Evolutionary conservation across 64 coral and sea anemone species (phyloP).

Genomic region (Pachyseris speciosa): DNA sequence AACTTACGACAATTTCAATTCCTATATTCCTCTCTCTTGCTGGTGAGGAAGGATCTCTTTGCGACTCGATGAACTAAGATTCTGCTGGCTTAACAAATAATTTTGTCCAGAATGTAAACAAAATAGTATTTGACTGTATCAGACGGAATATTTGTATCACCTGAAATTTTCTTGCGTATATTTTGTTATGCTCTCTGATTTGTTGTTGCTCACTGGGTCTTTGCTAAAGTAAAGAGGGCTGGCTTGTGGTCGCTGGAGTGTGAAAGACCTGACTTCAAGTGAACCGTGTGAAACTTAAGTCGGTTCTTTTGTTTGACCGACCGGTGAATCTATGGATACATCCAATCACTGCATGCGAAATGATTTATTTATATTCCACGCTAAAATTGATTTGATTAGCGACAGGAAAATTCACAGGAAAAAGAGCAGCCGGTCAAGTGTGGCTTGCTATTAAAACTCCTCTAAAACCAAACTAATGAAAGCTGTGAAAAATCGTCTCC

Average conservation of each 20-base stretch:
- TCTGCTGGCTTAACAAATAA: too few species aligned
- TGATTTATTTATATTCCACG: slow-evolving; percentile 48
- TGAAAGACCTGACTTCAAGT: background rate
- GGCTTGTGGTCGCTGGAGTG: background rate
- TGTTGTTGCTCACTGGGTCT: background rate
- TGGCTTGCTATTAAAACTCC: background rate
- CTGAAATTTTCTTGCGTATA: too few species aligned
- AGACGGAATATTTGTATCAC: too few species aligned
- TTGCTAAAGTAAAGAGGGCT: background rate
- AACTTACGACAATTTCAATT: too few species aligned
- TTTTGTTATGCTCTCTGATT: background rate
- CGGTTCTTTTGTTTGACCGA: slow-evolving; percentile 12
- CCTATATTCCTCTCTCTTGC: too few species aligned
- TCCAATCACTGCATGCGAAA: slow-evolving; percentile 20
- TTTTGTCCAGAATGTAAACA: background rate
- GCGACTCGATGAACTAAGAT: too few species aligned
- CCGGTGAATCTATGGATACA: background rate
- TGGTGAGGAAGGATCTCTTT: too few species aligned
- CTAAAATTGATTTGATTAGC: slow-evolving; percentile 19
- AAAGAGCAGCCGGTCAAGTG: background rate
- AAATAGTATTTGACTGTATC: too few species aligned
- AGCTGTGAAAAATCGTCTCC: background rate
- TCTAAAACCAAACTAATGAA: background rate
- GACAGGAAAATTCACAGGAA: slow-evolving; percentile 12
- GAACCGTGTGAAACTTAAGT: background rate